Percentiles rank a stretch among this genome's conserved stretches.
Evolutionary conservation across 2,797 vertebrate species (phyloP).

Genomic region (Enteromius radiatus): DNA sequence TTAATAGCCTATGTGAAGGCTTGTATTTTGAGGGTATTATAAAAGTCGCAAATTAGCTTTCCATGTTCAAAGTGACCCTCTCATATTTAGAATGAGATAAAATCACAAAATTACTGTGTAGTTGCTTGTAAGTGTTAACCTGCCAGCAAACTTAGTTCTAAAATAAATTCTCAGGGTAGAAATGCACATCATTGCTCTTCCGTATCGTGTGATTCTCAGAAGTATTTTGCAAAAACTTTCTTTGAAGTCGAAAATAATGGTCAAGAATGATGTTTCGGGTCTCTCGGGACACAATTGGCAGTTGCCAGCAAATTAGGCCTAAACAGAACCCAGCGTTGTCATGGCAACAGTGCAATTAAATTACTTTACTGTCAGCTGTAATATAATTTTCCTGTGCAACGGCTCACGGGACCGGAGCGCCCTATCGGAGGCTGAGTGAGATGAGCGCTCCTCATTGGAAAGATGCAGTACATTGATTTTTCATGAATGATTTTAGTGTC

Average conservation of each 20-base stretch:
- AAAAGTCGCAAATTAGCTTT: not conserved
- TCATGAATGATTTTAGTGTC: conserved; percentile 59
- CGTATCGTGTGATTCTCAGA: not conserved
- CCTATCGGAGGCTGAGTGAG: conserved; percentile 76
- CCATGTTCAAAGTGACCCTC: not conserved
- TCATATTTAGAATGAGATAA: not conserved
- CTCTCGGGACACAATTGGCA: conserved; percentile 81
- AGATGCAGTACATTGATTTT: conserved; percentile 56
- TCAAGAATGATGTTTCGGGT: conserved; percentile 62
- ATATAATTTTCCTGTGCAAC: conserved; percentile 85
- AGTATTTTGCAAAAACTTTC: conserved; percentile 57
- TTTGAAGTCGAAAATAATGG: conserved; percentile 62
- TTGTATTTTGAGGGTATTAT: not conserved
- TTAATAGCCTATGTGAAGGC: not conserved
- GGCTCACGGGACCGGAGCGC: conserved; percentile 81
- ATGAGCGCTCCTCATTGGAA: conserved; percentile 57
- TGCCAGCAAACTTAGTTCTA: not conserved
- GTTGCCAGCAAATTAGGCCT: conserved; percentile 84
- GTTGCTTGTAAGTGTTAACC: not conserved
- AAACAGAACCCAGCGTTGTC: conserved; percentile 86
- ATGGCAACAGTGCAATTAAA: conserved; percentile 89
- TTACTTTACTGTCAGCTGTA: conserved; percentile 89
- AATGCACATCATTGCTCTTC: not conserved
- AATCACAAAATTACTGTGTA: not conserved
- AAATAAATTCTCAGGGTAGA: not conserved